A percentile compares a stretch with the other conserved stretches of the same genome.
phyloP scores from a whole-genome alignment of 2,797 vertebrate genomes.

The Lindbergichthys nudifrons region DNA sequence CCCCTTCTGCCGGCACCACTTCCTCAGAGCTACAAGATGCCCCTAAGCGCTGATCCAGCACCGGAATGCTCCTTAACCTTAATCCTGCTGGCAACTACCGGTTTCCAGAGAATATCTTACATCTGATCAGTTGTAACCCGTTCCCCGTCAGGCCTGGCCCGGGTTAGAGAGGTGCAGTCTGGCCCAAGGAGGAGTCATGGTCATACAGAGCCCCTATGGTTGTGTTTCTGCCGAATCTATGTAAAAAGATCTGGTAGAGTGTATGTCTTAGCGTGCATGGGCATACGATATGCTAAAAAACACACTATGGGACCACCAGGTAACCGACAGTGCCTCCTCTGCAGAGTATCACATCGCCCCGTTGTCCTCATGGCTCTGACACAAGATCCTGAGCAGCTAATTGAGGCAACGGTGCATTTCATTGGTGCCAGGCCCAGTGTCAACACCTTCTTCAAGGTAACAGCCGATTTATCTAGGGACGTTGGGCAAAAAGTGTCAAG shows the following conservation, averaged over 20 bases:
- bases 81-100: constrained; percentile 62
- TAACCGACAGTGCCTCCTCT: constrained; percentile 63
- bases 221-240: constrained; percentile 55
- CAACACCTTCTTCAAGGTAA: constrained; percentile 73
- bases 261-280: constrained; percentile 38
- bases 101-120: constrained; percentile 74
- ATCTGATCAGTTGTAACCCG: constrained; percentile 63
- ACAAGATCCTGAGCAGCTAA: constrained; percentile 73
- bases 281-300: constrained; percentile 59
- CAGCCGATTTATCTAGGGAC: constrained; percentile 57
- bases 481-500: constrained; percentile 38
- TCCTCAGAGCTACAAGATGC: constrained; percentile 74
- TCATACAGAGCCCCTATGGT: constrained; percentile 48
- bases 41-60: constrained; percentile 65
- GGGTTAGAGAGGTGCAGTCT: constrained; percentile 61
- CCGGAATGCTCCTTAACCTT: constrained; percentile 81
- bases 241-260: constrained; percentile 67
- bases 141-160: constrained; percentile 51
- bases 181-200: constrained; percentile 52
- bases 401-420: constrained; percentile 73
- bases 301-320: constrained; percentile 67
- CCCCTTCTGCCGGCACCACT: constrained; percentile 73
- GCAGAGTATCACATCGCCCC: constrained; percentile 63
- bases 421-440: constrained; percentile 60
- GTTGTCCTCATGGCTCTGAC: constrained; percentile 67